Evolutionary conservation across 2,797 vertebrate species (phyloP), one percentile per base, ranked within the genome.

Genomic region (Chaetodon trifasciatus): DNA sequence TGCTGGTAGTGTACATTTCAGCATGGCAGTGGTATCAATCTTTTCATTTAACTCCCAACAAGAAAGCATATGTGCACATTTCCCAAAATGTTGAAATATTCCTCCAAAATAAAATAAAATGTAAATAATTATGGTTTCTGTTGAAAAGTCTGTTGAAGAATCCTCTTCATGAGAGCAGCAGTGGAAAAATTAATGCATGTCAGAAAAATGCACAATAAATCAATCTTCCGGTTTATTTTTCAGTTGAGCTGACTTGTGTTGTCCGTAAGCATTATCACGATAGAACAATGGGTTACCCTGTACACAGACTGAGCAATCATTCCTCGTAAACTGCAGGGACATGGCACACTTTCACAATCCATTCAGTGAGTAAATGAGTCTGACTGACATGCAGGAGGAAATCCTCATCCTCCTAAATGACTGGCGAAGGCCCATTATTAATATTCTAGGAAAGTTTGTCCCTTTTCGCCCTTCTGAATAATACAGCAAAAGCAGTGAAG

Each of bases 391-490:
- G 44, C 40, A n/a, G 1, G 0, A 71, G 81, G 82, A 66, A 76
- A 83, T 75, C 73, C 60, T 79, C 40, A 40, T 83, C 58, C 44
- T 61, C 62, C 62, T 79, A 81, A 78, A 88, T 69, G 75, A 72
- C 63, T 68, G 63, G 76, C 9, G 61, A 85, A 55, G 74, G 73
- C 63, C 73, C 42, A 35, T 66, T 76, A 91, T 95, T 92, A 90
- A 92, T 94, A 95, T 93, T 93, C 92, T 78, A 88, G 46, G 77
- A 88, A 91, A 86, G 91, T 91, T 93, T 91, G 92, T 94, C 91
- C 86, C 91, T 91, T 92, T 94, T 90, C 85, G 47, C 84, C 92
- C 87, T 90, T 85, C 69, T 95, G 86, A 95, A 95, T 95, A 94
- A 94, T 94, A 92, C 73, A 95, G 92, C 73, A 91, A 90, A 91